Percentiles rank a stretch among this genome's conserved stretches.
Conservation (phyloP, 2,113 vertebrate species). For the Lonchura striata region DNA sequence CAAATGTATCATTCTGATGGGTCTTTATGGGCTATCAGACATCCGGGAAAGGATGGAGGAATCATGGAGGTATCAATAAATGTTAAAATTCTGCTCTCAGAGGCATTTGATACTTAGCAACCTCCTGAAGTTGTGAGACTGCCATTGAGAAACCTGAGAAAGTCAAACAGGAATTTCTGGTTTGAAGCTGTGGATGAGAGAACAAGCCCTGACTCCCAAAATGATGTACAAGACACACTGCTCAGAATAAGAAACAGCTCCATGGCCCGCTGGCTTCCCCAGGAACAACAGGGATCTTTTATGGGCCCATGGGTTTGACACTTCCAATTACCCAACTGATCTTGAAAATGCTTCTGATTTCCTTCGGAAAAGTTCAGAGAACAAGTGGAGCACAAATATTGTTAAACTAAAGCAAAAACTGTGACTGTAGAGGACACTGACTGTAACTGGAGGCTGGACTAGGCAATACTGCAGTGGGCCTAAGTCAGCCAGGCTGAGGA, state of each 20-base stretch:
- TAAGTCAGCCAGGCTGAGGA: neutral
- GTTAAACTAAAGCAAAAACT: neutral
- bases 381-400: neutral
- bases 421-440: neutral
- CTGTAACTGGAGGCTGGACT: neutral
- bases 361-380: neutral
- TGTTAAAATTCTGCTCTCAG: neutral
- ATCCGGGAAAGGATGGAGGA: neutral
- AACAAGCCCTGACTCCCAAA: neutral
- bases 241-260: neutral
- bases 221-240: neutral
- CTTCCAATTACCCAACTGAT: fast-evolving
- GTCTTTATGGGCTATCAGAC: neutral
- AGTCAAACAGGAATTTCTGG: neutral
- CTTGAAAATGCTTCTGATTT: neutral
- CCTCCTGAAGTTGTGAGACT: neutral
- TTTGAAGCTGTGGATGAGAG: neutral
- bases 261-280: neutral
- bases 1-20: neutral
- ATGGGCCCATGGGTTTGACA: neutral
- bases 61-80: neutral
- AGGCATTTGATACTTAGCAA: neutral
- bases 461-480: neutral
- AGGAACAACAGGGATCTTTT: neutral
- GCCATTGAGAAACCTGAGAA: neutral